Percentiles rank a stretch among this genome's conserved stretches.
Conservation (phyloP, 1,140 invertebrate species). For the Berghia stephanieae region DNA sequence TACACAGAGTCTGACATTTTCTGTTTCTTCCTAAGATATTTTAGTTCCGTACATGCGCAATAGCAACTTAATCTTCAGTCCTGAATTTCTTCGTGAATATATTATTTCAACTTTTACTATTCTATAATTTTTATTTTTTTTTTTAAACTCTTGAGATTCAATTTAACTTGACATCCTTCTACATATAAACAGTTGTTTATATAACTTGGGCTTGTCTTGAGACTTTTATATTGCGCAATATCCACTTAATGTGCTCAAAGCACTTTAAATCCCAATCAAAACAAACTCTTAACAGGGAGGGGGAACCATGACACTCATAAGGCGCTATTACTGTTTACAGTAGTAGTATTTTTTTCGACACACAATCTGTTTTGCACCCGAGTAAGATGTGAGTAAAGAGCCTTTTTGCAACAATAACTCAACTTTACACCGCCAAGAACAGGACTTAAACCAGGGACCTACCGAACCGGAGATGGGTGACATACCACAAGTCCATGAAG, state of each 20-base stretch:
- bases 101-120: neutral
- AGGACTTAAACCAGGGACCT: neutral
- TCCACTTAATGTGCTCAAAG: no score
- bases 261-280: no score
- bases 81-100: constrained; percentile 6
- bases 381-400: no score
- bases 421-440: no score
- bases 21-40: constrained; percentile 13
- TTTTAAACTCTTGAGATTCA: neutral
- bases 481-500: neutral
- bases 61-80: neutral
- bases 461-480: neutral
- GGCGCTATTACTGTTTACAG: no score
- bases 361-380: no score
- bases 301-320: no score
- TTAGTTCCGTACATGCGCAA: constrained; percentile 44
- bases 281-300: no score
- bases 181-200: constrained; percentile 25
- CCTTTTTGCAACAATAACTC: no score
- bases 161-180: neutral
- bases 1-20: no score
- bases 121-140: neutral
- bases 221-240: no score
- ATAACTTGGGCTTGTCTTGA: neutral
- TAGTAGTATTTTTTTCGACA: no score